Conservation (phyloP, 2,113 vertebrate genomes). For the Ovibos moschatus region DNA sequence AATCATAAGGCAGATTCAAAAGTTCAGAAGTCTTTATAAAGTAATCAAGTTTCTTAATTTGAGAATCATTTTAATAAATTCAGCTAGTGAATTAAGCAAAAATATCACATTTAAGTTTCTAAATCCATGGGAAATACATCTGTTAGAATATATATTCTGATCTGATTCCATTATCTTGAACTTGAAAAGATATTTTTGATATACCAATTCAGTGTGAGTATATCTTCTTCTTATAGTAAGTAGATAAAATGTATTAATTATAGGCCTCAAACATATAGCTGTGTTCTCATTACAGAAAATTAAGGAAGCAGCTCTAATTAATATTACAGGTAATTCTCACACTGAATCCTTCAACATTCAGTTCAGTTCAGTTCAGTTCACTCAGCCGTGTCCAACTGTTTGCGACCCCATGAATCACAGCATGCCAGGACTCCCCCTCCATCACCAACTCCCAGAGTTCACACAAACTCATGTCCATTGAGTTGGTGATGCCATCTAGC, state of each 20-base stretch:
- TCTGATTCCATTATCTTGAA: slow-evolving; percentile 3
- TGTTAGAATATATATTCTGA: neutral
- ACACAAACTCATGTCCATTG: no score
- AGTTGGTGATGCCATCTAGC: no score
- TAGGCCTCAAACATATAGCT: neutral
- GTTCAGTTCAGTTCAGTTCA: no score
- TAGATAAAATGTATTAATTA: neutral
- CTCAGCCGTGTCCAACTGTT: no score
- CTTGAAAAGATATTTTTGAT: slow-evolving; percentile 27
- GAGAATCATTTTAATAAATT: neutral
- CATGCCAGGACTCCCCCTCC: no score
- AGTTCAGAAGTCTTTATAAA: neutral
- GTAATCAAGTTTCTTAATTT: neutral
- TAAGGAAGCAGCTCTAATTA: neutral
- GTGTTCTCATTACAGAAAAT: neutral
- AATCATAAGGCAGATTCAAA: slow-evolving; percentile 22
- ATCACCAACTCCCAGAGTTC: no score
- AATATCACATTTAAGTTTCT: neutral
- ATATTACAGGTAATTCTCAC: slow-evolving; percentile 9
- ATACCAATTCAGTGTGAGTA: neutral
- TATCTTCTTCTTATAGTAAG: neutral
- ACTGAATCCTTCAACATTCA: neutral
- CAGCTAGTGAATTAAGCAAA: neutral
- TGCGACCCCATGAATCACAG: no score
- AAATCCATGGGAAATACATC: neutral